Percentiles rank a stretch among this genome's conserved stretches.
phyloP scores from a whole-genome alignment of 2,797 vertebrate species.

The Alectoris magna region DNA sequence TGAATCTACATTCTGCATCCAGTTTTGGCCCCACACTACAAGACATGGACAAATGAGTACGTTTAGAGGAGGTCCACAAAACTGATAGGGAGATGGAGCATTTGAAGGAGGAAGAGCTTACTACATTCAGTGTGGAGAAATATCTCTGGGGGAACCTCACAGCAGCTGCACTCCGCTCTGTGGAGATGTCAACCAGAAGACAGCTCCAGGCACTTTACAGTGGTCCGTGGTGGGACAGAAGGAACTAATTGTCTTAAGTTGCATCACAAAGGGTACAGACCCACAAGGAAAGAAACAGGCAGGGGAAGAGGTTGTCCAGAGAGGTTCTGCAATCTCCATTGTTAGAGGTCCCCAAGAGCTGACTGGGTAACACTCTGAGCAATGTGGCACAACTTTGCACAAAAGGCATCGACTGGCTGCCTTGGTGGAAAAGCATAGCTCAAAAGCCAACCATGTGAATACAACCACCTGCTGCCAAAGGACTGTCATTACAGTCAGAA shows the following conservation, averaged over 20 bases:
- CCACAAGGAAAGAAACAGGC: neutral
- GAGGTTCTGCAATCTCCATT: neutral
- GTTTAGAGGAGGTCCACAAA: too few species aligned
- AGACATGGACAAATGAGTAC: too few species aligned
- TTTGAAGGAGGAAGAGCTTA: too few species aligned
- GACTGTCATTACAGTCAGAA: neutral
- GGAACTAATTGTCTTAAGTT: neutral
- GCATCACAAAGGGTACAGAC: neutral
- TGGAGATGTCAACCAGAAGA: neutral
- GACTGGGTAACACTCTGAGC: neutral
- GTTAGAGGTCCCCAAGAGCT: neutral
- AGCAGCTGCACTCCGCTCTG: rapidly evolving
- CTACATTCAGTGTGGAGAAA: too few species aligned
- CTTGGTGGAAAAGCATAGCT: neutral
- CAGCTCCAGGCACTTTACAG: neutral
- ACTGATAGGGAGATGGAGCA: too few species aligned
- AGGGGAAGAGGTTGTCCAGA: neutral
- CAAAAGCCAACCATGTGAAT: neutral
- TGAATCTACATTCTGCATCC: neutral
- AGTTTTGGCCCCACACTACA: too few species aligned
- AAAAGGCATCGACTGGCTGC: neutral
- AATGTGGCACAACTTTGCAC: neutral
- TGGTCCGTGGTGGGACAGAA: neutral
- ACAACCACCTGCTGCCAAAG: neutral
- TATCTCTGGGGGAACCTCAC: neutral